Base-by-base conservation (phyloP, 2,113 vertebrate genomes). In the Lophius piscatorius region DNA sequence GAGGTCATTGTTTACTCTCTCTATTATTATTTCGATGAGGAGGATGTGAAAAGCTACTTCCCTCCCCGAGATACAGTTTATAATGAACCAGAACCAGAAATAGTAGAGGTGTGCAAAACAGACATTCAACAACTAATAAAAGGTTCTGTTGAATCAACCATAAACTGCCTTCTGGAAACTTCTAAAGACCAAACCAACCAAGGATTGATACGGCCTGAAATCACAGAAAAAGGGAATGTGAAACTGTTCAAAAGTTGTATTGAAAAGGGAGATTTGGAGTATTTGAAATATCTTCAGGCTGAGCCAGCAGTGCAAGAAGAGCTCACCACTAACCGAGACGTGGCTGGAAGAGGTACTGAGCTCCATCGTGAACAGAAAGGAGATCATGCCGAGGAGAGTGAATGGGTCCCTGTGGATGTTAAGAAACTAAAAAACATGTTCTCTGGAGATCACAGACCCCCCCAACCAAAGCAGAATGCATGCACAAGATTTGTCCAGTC, bases 201-300 rank as follows among this genome's bases (percentile, higher is more conserved):
- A 35, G 72, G 46, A 36, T 83, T 84, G 10, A 16, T 87, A 40
- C 84, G 66, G n/a, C 82, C 81, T 16, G 91, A 93, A 26, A 85
- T 91, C 55, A 84, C 88, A 0, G 87, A 91, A 51, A 93, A 84
- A 46, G 93, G 94, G 10, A 96, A 94, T 0, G 95, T 97, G 23
- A 93, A 95, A 52, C 78, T 97, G 69, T 93, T 95, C 35, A 94
- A 89, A 0, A 94, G 90, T 66, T 98, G 94, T 74, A 95, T 95
- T 63, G 94, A 98, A 81, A 95, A 94, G 57, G 96, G 93, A 57
- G 93, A 96, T 50, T 78, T 96, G 29, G 89, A 88, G 9, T 91
- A 93, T 52, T 83, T 99, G 52, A 95, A 92, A 78, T 90, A 74
- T 31, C 90, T 95, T 51, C 93, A 94, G 14, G 88, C 89, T 74